Percentiles rank a stretch among this genome's conserved stretches.
Conservation (phyloP, 2,113 vertebrate species). For the Chionodraco myersi region DNA sequence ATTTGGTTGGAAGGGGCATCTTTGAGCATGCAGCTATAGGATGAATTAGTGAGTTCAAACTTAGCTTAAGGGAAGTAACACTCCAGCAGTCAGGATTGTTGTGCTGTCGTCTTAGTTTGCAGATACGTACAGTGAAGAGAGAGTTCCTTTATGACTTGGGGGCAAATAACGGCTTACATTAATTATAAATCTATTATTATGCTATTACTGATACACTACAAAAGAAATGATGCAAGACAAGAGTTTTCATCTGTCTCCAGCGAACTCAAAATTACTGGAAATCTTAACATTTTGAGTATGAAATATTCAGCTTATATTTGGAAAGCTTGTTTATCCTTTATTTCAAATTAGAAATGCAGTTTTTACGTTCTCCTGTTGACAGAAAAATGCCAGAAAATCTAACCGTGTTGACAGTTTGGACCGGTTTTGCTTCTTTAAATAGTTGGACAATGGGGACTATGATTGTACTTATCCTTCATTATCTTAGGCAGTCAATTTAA, state of each 20-base stretch:
- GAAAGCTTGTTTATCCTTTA: too few species aligned
- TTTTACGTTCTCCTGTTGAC: too few species aligned
- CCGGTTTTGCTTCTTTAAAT: too few species aligned
- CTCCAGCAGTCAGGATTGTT: conserved; percentile 36
- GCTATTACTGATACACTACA: conserved; percentile 34
- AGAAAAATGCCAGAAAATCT: too few species aligned
- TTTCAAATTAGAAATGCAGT: too few species aligned
- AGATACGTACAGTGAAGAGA: conserved; percentile 43
- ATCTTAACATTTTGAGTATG: too few species aligned
- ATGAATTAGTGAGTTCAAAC: conserved; percentile 57
- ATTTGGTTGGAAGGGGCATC: conserved; percentile 32
- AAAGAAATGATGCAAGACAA: conserved; percentile 34
- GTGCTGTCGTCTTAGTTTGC: conserved; percentile 49
- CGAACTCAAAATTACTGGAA: neutral
- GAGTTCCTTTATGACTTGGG: conserved; percentile 36
- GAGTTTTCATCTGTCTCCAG: conserved; percentile 8
- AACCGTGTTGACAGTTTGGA: neutral
- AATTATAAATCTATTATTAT: conserved; percentile 31
- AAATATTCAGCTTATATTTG: too few species aligned
- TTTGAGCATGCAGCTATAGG: conserved; percentile 42
- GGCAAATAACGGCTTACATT: conserved; percentile 57
- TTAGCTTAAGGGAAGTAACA: conserved; percentile 63
- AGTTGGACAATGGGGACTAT: too few species aligned
- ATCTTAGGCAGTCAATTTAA: too few species aligned
- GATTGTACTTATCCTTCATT: too few species aligned